Percentiles rank a stretch among this genome's conserved stretches.
phyloP scores from a whole-genome alignment of 2,888 invertebrate species.

The Horisme vitalbata region DNA sequence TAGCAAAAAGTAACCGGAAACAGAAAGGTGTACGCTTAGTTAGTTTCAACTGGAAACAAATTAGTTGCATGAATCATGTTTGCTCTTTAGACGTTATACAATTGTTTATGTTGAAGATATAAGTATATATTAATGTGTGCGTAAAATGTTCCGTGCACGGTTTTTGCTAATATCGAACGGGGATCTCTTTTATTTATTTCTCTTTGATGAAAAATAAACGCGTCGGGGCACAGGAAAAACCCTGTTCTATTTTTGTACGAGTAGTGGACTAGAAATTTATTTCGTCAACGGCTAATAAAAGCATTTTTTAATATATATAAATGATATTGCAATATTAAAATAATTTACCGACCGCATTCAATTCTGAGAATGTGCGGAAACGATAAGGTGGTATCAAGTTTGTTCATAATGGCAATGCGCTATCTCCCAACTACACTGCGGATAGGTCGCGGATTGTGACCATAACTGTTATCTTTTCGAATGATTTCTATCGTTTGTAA shows the following conservation, averaged over 20 bases:
- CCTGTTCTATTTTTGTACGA: no score
- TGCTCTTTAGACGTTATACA: slow-evolving; percentile 45
- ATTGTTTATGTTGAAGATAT: slow-evolving; percentile 54
- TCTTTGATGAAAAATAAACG: no score
- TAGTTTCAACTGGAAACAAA: slow-evolving; percentile 37
- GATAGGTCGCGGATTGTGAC: slow-evolving; percentile 48
- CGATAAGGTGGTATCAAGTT: slow-evolving; percentile 16
- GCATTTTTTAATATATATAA: no score
- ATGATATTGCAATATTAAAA: slow-evolving; percentile 11
- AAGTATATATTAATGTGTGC: no score
- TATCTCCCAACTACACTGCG: slow-evolving; percentile 32
- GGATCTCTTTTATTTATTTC: no score
- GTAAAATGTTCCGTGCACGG: no score
- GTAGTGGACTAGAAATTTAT: no score
- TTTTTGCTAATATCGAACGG: slow-evolving; percentile 4
- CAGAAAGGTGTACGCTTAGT: slow-evolving; percentile 41
- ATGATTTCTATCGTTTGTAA: slow-evolving; percentile 54
- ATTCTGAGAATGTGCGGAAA: slow-evolving; percentile 41
- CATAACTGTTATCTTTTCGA: slow-evolving; percentile 57
- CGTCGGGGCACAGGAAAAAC: no score
- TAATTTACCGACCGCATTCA: slow-evolving; percentile 35
- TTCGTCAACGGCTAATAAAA: no score
- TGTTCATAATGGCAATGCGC: slow-evolving; percentile 27
- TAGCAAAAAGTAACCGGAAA: slow-evolving; percentile 34
- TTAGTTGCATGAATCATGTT: slow-evolving; percentile 55